Evolutionary conservation across 2,113 vertebrate genomes (phyloP), one percentile per base, ranked within the genome.

Genomic region (Phycodurus eques): DNA sequence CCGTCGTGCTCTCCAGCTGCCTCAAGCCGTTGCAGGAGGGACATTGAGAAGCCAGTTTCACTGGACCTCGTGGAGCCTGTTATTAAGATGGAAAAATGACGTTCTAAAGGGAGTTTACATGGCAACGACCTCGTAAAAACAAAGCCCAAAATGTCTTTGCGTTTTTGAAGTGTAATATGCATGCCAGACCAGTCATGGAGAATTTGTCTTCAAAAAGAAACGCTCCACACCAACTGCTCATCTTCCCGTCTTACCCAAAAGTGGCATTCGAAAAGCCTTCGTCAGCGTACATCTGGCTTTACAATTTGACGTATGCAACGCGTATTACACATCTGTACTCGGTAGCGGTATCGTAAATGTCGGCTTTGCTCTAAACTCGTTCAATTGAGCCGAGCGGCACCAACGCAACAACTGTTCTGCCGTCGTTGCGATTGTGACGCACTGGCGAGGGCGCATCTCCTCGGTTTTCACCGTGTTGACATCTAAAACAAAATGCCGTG

Each of bases 1-100:
- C 13, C 31, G n/a, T 71, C 60, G 35, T 64, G 46, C 62, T 35
- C 31, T 59, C 53, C 61, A 31, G 72, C 62, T 43, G 11, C 60
- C 65, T 22, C 27, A 60, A 20, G 11, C 5, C 19, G 35, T 22
- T 3, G 61, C 11, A 19, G 19, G 17, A 39, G 9, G 10, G 43
- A 46, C 27, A 20, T 64, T 64, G 57, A 60, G 57, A 33, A 33
- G 57, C 13, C 10, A 12, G 11, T 10, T 20, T 64, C 12, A 22
- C 10, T n/a, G 12, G 27, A 12, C 27, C 57, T 33, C 27, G 14
- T 31, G 57, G 27, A 14, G 33, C 15, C 31, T 17, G 31, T 35
- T 61, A 35, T 61, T 35, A 31, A 31, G 27, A 13, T 59, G 56
- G 27, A 14, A 31, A 57, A 61, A 61, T 5, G 14, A 61, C 35